These are phyloP conservation scores for Cliona cf. orientalis DNA, from an alignment of 37 sponge, comb jelly and placozoan species.

Conservation along the genomic window DNA sequence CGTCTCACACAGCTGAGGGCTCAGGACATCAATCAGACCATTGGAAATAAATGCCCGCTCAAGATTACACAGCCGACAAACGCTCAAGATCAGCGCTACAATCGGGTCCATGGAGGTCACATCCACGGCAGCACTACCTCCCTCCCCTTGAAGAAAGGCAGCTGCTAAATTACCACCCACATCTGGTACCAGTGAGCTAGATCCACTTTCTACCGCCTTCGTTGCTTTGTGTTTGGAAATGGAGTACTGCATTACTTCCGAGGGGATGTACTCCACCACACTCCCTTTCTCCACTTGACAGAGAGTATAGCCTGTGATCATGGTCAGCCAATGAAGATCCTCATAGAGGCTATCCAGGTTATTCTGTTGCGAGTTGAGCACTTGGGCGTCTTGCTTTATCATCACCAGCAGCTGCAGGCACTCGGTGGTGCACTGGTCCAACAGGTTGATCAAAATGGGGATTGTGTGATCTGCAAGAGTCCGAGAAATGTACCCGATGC, in stretches of 20 bases:
- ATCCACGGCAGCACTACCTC: neutral
- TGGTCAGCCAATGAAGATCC: constrained; percentile 78
- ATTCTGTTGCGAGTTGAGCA: constrained; percentile 2
- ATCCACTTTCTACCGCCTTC: neutral
- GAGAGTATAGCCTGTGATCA: constrained; percentile 65
- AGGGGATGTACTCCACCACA: constrained; percentile 48
- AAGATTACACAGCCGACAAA: constrained; percentile 65
- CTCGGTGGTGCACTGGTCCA: constrained; percentile 34
- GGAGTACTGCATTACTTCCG: constrained; percentile 47
- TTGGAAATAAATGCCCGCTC: constrained; percentile 34
- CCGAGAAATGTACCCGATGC: constrained; percentile 48
- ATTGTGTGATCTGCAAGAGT: constrained; percentile 35
- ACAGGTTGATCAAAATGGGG: constrained; percentile 38
- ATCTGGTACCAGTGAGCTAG: neutral
- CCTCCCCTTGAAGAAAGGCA: neutral
- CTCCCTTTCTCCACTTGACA: constrained; percentile 31
- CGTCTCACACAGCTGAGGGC: constrained; percentile 74
- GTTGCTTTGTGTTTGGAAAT: neutral
- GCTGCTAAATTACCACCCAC: neutral
- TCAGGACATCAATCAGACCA: constrained; percentile 47
- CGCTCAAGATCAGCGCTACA: constrained; percentile 40
- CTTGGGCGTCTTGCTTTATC: constrained; percentile 1
- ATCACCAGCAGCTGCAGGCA: constrained; percentile 10
- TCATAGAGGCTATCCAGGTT: constrained; percentile 63
- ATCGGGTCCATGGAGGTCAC: constrained; percentile 42